These are phyloP conservation scores for Gasterosteus aculeatus DNA, from an alignment of 2,113 vertebrate species.

Conservation along the genomic window DNA sequence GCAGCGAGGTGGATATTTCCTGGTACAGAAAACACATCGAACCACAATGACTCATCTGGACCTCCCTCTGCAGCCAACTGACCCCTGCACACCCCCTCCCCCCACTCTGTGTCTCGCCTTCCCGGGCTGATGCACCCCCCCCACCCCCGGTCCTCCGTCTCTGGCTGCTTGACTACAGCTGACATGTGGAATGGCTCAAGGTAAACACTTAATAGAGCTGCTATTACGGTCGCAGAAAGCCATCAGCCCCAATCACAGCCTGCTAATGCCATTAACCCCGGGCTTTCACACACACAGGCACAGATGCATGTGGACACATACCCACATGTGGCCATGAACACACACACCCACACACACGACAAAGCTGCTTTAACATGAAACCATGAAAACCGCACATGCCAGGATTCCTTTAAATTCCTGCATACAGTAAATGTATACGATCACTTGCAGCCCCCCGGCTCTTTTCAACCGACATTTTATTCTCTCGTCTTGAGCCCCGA, in stretches of 20 bases:
- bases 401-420: slow-evolving; percentile 13
- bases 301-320: neutral
- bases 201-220: slow-evolving; percentile 71
- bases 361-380: slow-evolving; percentile 1
- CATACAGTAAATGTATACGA: slow-evolving; percentile 16
- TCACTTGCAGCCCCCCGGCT: neutral
- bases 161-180: slow-evolving; percentile 54
- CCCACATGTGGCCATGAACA: neutral
- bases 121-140: slow-evolving; percentile 26
- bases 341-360: neutral
- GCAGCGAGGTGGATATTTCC: neutral
- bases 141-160: slow-evolving; percentile 45
- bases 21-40: neutral
- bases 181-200: slow-evolving; percentile 72
- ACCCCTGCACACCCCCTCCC: slow-evolving; percentile 14
- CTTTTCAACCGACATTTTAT: neutral
- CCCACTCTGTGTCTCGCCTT: slow-evolving; percentile 7
- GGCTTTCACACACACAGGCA: slow-evolving; percentile 65
- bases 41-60: slow-evolving; percentile 33
- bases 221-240: slow-evolving; percentile 57
- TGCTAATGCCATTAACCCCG: slow-evolving; percentile 68
- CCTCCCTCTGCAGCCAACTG: slow-evolving; percentile 33
- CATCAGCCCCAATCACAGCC: slow-evolving; percentile 62
- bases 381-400: slow-evolving; percentile 21
- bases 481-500: neutral